phyloP scores from a whole-genome alignment of 2,113 vertebrate species.

The Ictidomys tridecemlineatus region DNA sequence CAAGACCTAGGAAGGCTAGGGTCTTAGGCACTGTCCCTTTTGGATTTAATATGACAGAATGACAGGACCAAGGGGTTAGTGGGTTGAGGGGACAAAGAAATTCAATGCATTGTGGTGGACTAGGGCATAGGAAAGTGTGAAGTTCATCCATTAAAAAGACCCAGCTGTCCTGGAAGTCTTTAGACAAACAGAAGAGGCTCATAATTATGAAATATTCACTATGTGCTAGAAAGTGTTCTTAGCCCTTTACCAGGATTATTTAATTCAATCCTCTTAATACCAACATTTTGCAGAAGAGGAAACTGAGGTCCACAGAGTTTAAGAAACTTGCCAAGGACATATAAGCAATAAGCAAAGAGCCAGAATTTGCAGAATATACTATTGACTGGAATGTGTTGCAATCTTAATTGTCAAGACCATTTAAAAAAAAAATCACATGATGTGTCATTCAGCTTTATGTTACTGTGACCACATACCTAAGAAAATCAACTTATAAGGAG shows the following conservation, averaged over 20 bases:
- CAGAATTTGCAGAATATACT: background rate
- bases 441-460: background rate
- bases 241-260: background rate
- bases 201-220: background rate
- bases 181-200: background rate
- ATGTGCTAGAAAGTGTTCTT: background rate
- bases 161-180: background rate
- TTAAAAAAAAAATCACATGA: background rate
- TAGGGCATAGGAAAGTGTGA: background rate
- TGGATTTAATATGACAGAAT: slow-evolving; percentile 13
- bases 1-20: background rate
- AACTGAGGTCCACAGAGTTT: slow-evolving; percentile 13
- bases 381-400: background rate
- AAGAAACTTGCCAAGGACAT: background rate
- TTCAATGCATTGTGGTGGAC: background rate
- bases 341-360: background rate
- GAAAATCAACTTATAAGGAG: background rate
- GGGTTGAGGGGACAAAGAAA: background rate
- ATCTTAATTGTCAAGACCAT: background rate
- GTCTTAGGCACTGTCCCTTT: background rate
- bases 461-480: background rate
- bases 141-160: background rate
- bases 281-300: slow-evolving; percentile 2
- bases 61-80: background rate
- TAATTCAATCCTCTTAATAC: background rate